Conservation (phyloP, 2,113 vertebrate species). For the Rhizomys pruinosus region DNA sequence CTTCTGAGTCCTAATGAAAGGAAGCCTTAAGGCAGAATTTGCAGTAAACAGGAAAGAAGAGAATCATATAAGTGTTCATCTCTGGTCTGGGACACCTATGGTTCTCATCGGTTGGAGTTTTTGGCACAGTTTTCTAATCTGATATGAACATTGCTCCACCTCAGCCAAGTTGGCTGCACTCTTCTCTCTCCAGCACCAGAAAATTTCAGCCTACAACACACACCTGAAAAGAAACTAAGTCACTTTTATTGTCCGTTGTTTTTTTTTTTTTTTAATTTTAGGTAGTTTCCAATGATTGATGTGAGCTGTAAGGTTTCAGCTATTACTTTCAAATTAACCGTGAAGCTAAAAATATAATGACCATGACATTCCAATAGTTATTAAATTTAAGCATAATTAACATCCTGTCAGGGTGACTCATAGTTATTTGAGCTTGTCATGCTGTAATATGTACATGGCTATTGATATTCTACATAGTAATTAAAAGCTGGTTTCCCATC, state of each 20-base stretch:
- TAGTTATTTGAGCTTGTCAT: slow-evolving; percentile 77
- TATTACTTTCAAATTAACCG: slow-evolving; percentile 70
- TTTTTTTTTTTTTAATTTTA: slow-evolving; percentile 50
- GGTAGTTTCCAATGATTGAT: slow-evolving; percentile 72
- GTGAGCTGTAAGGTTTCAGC: slow-evolving; percentile 66
- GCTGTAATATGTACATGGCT: slow-evolving; percentile 83
- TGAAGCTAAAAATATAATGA: slow-evolving; percentile 77
- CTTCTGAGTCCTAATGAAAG: slow-evolving; percentile 78
- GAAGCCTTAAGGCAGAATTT: slow-evolving; percentile 83
- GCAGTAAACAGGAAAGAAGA: slow-evolving; percentile 79
- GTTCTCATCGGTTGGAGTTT: slow-evolving; percentile 69
- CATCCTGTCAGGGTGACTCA: slow-evolving; percentile 77
- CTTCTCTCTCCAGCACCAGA: slow-evolving; percentile 76
- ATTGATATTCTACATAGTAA: slow-evolving; percentile 79
- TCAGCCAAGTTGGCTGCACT: slow-evolving; percentile 43
- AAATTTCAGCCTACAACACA: slow-evolving; percentile 63
- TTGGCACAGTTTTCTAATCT: slow-evolving; percentile 79
- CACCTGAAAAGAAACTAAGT: slow-evolving; percentile 68
- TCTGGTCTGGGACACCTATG: slow-evolving; percentile 65
- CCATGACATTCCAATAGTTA: slow-evolving; percentile 72
- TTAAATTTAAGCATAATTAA: slow-evolving; percentile 75
- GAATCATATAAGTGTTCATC: slow-evolving; percentile 67
- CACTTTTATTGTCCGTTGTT: not conserved
- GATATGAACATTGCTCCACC: slow-evolving; percentile 25
- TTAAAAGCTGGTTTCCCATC: slow-evolving; percentile 73